phyloP scores from a whole-genome alignment of 2,888 invertebrate genomes.

The Athalia cordata region DNA sequence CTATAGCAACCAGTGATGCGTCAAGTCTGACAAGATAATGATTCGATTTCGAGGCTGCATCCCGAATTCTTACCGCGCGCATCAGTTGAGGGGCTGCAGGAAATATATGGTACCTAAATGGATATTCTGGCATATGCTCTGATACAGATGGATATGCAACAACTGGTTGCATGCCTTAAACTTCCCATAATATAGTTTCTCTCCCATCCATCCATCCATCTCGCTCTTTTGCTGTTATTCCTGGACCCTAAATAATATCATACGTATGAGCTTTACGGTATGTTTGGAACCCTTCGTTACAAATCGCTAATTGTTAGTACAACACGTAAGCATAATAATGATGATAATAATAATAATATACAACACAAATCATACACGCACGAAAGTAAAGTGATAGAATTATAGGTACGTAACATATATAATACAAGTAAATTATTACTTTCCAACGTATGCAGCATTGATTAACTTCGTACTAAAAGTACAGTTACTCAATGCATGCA shows the following conservation, averaged over 20 bases:
- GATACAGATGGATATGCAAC: conserved; percentile 44
- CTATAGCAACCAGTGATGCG: conserved; percentile 53
- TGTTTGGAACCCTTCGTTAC: background rate
- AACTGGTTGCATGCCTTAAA: conserved; percentile 53
- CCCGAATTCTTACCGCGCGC: conserved; percentile 37
- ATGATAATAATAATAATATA: no score
- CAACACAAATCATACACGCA: background rate
- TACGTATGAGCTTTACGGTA: background rate
- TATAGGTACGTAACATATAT: no score
- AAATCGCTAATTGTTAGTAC: conserved; percentile 21
- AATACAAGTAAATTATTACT: no score
- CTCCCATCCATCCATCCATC: conserved; percentile 35
- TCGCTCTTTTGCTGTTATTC: background rate
- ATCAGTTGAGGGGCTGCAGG: conserved; percentile 45
- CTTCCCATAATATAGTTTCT: conserved; percentile 54
- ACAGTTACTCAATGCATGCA: no score
- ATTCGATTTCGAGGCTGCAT: conserved; percentile 51
- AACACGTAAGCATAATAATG: background rate
- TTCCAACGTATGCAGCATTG: no score
- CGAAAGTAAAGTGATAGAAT: no score
- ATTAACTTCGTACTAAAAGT: no score
- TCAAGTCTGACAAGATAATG: conserved; percentile 62
- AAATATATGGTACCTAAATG: conserved; percentile 53
- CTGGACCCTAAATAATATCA: background rate
- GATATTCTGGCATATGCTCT: conserved; percentile 54